Conservation (phyloP, 2,888 invertebrate species). For the Thymelicus lineola region DNA sequence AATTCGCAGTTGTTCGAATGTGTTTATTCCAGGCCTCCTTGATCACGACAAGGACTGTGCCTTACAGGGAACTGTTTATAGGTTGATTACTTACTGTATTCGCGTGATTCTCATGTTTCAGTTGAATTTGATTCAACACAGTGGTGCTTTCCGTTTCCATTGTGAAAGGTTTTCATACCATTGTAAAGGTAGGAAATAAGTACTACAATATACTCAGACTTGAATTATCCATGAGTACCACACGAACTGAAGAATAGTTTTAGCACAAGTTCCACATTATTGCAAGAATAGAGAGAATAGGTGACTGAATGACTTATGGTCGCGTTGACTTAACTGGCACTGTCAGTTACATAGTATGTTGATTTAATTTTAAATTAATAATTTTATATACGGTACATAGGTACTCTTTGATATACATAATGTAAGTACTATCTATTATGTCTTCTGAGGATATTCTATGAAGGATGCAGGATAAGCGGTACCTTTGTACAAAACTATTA, state of each 20-base stretch:
- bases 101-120: conserved; percentile 61
- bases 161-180: conserved; percentile 35
- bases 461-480: too few species aligned
- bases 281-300: conserved; percentile 8
- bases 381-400: background rate
- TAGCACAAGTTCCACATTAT: conserved; percentile 22
- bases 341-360: background rate
- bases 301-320: conserved; percentile 8
- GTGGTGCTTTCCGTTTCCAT: conserved; percentile 70
- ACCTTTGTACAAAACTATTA: too few species aligned
- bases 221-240: conserved; percentile 50
- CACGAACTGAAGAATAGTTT: conserved; percentile 43
- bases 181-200: background rate
- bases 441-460: too few species aligned
- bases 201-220: background rate
- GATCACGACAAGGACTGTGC: too few species aligned
- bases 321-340: conserved; percentile 1
- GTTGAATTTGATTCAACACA: conserved; percentile 60
- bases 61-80: background rate
- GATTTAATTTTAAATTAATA: background rate
- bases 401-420: background rate
- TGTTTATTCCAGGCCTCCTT: too few species aligned
- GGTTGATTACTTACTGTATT: conserved; percentile 52
- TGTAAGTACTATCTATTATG: too few species aligned
- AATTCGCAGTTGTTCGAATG: too few species aligned